A percentile compares a stretch with the other conserved stretches of the same genome.
These are phyloP conservation scores for Hedya salicella DNA, from an alignment of 2,888 invertebrate species.

Conservation along the genomic window DNA sequence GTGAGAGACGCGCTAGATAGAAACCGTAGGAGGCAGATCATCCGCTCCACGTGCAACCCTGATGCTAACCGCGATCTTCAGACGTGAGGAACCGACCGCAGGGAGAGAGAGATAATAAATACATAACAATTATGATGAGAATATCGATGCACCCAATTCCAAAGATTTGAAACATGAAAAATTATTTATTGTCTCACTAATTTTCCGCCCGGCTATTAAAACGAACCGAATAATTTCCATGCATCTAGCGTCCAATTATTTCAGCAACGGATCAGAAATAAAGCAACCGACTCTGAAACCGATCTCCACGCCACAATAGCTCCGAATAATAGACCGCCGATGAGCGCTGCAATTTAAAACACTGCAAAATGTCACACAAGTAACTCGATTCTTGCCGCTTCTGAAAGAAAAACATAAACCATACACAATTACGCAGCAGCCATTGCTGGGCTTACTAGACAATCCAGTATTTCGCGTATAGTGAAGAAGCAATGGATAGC, in stretches of 20 bases:
- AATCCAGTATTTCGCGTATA: background rate
- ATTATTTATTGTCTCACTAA: background rate
- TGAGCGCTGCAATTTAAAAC: constrained; percentile 37
- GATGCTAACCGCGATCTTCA: too few relatives aligned
- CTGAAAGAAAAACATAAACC: background rate
- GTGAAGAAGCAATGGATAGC: constrained; percentile 2
- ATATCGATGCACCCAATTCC: too few relatives aligned
- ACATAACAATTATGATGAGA: too few relatives aligned
- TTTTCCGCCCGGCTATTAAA: background rate
- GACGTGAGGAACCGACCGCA: too few relatives aligned
- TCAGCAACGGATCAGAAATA: constrained; percentile 16
- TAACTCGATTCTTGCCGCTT: constrained; percentile 18
- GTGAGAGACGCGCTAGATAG: too few relatives aligned
- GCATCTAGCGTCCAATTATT: constrained; percentile 20
- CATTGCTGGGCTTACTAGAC: background rate
- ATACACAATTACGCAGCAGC: background rate
- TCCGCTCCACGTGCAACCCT: too few relatives aligned
- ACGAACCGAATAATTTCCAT: background rate
- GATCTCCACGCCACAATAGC: constrained; percentile 24
- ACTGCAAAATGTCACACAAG: constrained; percentile 29
- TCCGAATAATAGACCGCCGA: constrained; percentile 29
- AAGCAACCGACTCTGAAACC: constrained; percentile 21
- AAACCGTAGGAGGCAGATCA: too few relatives aligned
- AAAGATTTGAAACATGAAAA: background rate
- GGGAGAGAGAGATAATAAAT: too few relatives aligned